These are phyloP conservation scores for Triplophysa rosa DNA, from an alignment of 2,113 vertebrate species.

Conservation along the genomic window DNA sequence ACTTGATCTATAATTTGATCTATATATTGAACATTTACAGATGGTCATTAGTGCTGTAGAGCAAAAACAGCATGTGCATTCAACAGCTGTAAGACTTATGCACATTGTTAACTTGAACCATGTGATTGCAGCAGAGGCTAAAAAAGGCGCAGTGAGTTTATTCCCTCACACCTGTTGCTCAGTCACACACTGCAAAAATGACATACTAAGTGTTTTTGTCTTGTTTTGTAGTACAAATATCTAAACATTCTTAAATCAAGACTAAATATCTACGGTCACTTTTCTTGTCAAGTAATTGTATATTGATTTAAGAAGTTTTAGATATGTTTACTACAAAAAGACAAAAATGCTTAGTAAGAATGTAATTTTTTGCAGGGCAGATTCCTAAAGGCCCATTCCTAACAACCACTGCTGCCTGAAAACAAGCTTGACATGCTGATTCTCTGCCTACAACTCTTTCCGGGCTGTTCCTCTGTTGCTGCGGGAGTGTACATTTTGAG, in stretches of 20 bases:
- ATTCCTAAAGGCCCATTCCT: constrained; percentile 16
- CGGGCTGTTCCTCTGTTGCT: constrained; percentile 2
- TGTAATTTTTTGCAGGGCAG: constrained; percentile 30
- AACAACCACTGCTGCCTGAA: constrained; percentile 24
- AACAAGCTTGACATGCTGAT: constrained; percentile 15
- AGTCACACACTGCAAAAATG: too few relatives aligned
- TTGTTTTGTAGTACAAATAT: too few relatives aligned
- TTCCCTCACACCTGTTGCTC: constrained; percentile 50
- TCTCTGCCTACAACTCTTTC: constrained; percentile 5
- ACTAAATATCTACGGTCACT: too few relatives aligned
- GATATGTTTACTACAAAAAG: too few relatives aligned
- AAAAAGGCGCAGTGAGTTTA: constrained; percentile 18
- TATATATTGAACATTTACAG: background rate
- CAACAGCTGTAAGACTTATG: constrained; percentile 3
- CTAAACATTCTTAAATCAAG: too few relatives aligned
- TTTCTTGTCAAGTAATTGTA: too few relatives aligned
- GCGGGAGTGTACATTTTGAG: background rate
- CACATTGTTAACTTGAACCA: constrained; percentile 18
- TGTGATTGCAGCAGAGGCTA: constrained; percentile 36
- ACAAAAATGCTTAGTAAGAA: too few relatives aligned
- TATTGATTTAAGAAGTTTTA: too few relatives aligned
- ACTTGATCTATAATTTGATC: too few relatives aligned
- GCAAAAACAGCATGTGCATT: background rate
- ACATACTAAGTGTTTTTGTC: too few relatives aligned
- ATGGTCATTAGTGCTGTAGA: background rate